Percentiles rank a stretch among this genome's conserved stretches.
phyloP scores from a whole-genome alignment of 2,888 invertebrate genomes.

The Meteorus colon region DNA sequence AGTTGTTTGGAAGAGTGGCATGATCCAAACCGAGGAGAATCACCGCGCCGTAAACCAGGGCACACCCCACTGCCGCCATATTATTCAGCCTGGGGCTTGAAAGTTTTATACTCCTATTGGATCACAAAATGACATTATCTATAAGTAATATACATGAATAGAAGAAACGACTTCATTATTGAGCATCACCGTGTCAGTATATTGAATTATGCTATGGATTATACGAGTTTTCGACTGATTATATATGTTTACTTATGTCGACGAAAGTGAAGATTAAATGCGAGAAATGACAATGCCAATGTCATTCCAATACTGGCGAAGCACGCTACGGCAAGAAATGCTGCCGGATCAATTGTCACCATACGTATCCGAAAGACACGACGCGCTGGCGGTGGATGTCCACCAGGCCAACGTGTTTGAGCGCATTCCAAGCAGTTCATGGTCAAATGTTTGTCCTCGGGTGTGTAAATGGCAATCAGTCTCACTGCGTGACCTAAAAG shows the following conservation, averaged over 20 bases:
- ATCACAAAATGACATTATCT: slow-evolving; percentile 41
- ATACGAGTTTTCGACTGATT: too few relatives aligned
- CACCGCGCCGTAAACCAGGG: slow-evolving; percentile 91
- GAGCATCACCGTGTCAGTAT: too few relatives aligned
- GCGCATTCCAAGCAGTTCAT: slow-evolving; percentile 83
- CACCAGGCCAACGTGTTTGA: slow-evolving; percentile 83
- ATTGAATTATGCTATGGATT: too few relatives aligned
- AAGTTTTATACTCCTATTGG: slow-evolving; percentile 87
- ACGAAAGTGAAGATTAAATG: slow-evolving; percentile 88
- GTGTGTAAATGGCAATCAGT: slow-evolving; percentile 82
- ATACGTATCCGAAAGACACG: slow-evolving; percentile 81
- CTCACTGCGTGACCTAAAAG: slow-evolving; percentile 80
- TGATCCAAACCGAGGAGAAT: slow-evolving; percentile 90
- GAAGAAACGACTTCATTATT: too few relatives aligned
- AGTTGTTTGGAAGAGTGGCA: slow-evolving; percentile 82
- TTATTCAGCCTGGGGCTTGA: slow-evolving; percentile 94
- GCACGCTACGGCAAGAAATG: slow-evolving; percentile 83
- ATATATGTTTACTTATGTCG: slow-evolving; percentile 81
- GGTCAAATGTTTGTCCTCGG: slow-evolving; percentile 77
- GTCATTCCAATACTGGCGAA: slow-evolving; percentile 85
- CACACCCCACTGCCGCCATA: slow-evolving; percentile 92
- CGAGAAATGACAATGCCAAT: slow-evolving; percentile 83
- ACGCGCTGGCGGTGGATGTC: slow-evolving; percentile 88
- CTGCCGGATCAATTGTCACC: slow-evolving; percentile 85
- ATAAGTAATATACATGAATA: neutral